phyloP scores from a whole-genome alignment of 2,113 vertebrate genomes.

The Condylura cristata region DNA sequence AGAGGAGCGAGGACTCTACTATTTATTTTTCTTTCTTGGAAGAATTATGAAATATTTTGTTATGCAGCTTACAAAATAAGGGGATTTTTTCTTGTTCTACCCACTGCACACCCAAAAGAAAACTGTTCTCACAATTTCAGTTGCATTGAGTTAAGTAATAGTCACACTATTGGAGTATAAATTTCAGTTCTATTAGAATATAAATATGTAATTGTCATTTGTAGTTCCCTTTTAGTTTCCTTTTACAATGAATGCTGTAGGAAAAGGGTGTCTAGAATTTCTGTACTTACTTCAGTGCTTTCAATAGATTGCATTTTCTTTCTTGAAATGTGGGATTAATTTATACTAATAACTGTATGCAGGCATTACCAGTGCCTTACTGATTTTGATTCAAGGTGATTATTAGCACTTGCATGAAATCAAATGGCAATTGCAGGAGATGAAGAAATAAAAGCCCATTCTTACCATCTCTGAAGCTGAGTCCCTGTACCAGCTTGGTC shows the following conservation, averaged over 20 bases:
- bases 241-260: background rate
- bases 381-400: background rate
- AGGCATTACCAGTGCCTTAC: background rate
- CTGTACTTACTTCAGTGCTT: background rate
- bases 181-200: background rate
- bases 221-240: background rate
- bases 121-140: background rate
- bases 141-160: background rate
- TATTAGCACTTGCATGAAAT: background rate
- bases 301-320: background rate
- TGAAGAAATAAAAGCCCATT: background rate
- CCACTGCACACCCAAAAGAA: background rate
- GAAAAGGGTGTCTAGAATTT: background rate
- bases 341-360: background rate
- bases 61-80: background rate
- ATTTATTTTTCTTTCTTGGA: background rate
- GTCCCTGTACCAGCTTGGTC: background rate
- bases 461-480: background rate
- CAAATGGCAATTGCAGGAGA: background rate
- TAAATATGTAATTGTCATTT: background rate
- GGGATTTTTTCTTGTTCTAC: background rate
- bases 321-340: background rate
- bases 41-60: background rate
- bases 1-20: background rate
- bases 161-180: background rate